Percentiles rank a stretch among this genome's conserved stretches.
Conservation (phyloP, 2,113 vertebrate species). For the Ammodytes marinus region DNA sequence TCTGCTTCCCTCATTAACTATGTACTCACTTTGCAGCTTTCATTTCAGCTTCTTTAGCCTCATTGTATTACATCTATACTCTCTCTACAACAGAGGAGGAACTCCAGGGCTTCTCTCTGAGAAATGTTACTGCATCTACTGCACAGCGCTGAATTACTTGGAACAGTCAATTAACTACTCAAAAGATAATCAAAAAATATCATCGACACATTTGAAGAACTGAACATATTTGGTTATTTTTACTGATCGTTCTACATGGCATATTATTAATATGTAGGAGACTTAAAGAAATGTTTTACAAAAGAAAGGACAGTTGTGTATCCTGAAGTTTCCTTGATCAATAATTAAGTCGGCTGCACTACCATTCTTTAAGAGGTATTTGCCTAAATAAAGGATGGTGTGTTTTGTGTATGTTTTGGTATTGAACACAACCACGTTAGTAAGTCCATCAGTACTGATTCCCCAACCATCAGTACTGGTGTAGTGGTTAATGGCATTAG, state of each 20-base stretch:
- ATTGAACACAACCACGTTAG: no score
- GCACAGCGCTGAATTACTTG: not conserved
- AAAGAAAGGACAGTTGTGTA: not conserved
- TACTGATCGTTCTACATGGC: not conserved
- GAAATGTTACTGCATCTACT: not conserved
- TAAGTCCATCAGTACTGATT: no score
- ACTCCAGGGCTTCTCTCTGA: not conserved
- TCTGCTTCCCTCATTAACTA: conserved; percentile 5
- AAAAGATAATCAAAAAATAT: conserved; percentile 1
- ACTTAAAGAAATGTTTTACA: not conserved
- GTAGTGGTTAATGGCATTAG: no score
- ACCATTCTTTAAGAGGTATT: no score
- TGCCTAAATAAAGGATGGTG: no score
- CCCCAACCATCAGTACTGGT: no score
- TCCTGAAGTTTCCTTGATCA: not conserved
- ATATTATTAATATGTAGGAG: not conserved
- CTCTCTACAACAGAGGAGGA: not conserved
- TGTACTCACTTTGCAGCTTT: conserved; percentile 16
- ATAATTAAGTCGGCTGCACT: not conserved
- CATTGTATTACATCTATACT: conserved; percentile 5
- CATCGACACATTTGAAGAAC: not conserved
- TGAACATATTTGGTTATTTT: no score
- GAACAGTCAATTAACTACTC: not conserved
- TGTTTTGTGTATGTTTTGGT: no score
- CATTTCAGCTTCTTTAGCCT: conserved; percentile 13